phyloP scores from a whole-genome alignment of 1,140 invertebrate genomes.

The Steinernema feltiae region DNA sequence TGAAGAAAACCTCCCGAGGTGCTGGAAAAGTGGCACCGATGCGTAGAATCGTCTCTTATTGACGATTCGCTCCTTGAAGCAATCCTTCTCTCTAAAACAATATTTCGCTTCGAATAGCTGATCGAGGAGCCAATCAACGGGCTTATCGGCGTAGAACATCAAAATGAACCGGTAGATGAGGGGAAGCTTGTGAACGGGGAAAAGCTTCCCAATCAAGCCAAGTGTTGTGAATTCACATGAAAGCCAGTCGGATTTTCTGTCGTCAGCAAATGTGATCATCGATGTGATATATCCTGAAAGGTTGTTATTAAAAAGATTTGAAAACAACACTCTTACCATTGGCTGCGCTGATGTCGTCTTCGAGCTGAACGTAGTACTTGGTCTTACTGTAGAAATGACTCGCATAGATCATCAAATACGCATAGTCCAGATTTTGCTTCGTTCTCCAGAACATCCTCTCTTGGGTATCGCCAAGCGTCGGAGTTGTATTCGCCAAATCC shows the following conservation, averaged over 20 bases:
- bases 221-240: constrained; percentile 87
- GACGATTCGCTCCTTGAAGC: constrained; percentile 30
- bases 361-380: constrained; percentile 66
- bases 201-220: constrained; percentile 88
- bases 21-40: constrained; percentile 87
- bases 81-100: constrained; percentile 63
- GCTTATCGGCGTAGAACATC: constrained; percentile 90
- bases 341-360: constrained; percentile 89
- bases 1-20: constrained; percentile 88
- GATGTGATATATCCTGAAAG: constrained; percentile 47
- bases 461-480: constrained; percentile 25
- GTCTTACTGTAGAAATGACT: neutral
- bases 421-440: constrained; percentile 91
- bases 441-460: constrained; percentile 72
- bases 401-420: constrained; percentile 87
- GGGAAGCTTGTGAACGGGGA: constrained; percentile 78
- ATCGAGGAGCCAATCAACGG: constrained; percentile 90
- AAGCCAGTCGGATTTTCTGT: constrained; percentile 73
- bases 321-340: constrained; percentile 77
- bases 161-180: constrained; percentile 85
- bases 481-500: constrained; percentile 18
- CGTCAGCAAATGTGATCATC: constrained; percentile 69
- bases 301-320: constrained; percentile 20
- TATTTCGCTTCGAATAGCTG: constrained; percentile 82
- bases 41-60: constrained; percentile 63